Conservation (phyloP, 23 tunicate species). For the Trididemnum nubilum region DNA sequence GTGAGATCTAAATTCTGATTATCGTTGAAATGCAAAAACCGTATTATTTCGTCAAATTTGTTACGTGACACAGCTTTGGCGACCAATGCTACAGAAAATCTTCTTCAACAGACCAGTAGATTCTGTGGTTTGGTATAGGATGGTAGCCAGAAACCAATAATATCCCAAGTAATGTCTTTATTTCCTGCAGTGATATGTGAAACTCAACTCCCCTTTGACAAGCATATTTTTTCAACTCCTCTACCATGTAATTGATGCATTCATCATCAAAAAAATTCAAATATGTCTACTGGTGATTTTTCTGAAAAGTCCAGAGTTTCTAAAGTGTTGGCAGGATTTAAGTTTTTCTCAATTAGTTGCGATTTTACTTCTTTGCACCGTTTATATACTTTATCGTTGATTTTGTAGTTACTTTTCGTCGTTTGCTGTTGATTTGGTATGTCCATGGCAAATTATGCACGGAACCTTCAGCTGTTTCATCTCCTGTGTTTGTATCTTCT, state of each 20-base stretch:
- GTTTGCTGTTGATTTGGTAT: not conserved
- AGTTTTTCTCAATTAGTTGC: too few species aligned
- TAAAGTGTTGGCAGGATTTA: too few species aligned
- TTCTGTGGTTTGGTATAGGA: not conserved
- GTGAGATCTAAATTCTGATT: not conserved
- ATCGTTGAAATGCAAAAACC: not conserved
- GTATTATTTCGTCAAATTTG: slow-evolving; percentile 1
- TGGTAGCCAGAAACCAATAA: not conserved
- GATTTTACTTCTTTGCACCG: not conserved
- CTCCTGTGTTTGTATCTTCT: too few species aligned
- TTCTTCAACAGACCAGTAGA: not conserved
- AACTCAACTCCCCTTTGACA: not conserved
- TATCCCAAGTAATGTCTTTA: not conserved
- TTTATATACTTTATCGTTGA: not conserved
- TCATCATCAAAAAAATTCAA: too few species aligned
- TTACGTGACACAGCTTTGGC: not conserved
- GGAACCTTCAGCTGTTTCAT: not conserved
- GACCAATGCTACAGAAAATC: not conserved
- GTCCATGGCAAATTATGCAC: not conserved
- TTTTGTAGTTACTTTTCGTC: not conserved
- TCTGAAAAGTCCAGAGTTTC: not conserved
- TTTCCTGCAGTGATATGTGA: not conserved
- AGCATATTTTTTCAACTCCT: not conserved
- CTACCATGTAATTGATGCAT: too few species aligned
- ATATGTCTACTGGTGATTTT: not conserved